Base-by-base conservation (phyloP, 2,888 invertebrate species). In the Diachrysia chrysitis region DNA sequence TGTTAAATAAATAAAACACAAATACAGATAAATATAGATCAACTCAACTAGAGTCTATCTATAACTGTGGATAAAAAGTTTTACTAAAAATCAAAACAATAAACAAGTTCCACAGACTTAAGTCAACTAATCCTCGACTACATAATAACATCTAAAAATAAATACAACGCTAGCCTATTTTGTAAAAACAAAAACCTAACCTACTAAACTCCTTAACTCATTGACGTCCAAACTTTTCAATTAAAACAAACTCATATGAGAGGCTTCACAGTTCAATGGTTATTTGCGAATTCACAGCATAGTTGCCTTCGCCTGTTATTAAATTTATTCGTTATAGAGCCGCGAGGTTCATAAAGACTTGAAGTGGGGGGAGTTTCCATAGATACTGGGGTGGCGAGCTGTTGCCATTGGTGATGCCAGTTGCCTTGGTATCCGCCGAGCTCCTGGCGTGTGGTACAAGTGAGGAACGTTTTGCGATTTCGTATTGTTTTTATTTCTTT, bases 321-420 rank as follows among this genome's bases (percentile, higher is more conserved):
- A 71, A 80, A 82, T 82, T 82, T 82, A 82, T 80, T 80, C 73
- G 73, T 74, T 76, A 61, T 89, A 88, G 86, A 86, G 86, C 89
- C 84, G 85, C 85, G 79, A 82, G 86, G 85, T 86, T 91, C 89
- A 91, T 90, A 90, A 90, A 90, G 90, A 89, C 87, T 85, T 88
- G 83, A 83, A 87, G 88, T 82, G 87, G 87, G 85, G 88, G 85
- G 87, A 69, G 91, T 92, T 88, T 66, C 91, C 89, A 92, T 92
- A 90, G 92, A 85, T 86, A 92, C 92, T 68, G 82, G 86, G 88
- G 85, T 1, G 69, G 77, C 61, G 88, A 81, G 69, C 79, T 83
- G 93, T 93, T 93, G 93, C 93, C 86, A 93, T 91, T 88, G 92
- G 93, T 85, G 87, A 92, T 84, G 81, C 78, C 84, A 81, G 93